Evolutionary conservation across 2,888 invertebrate species (phyloP).

Genomic region (Boloria selene): DNA sequence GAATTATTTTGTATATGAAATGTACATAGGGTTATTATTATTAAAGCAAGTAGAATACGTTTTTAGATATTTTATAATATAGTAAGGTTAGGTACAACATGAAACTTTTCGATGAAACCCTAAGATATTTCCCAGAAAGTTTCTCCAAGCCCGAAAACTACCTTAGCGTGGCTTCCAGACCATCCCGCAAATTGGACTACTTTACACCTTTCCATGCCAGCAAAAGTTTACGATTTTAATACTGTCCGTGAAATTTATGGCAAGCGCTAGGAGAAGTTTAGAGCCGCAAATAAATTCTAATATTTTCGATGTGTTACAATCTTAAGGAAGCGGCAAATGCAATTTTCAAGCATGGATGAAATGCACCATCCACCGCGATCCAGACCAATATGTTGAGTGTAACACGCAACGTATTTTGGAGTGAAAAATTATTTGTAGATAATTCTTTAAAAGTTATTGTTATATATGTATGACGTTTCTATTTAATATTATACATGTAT

Average conservation of each 20-base stretch:
- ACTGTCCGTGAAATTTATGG: conserved; percentile 42
- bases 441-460: too few relatives aligned
- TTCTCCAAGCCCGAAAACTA: conserved; percentile 12
- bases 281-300: conserved; percentile 45
- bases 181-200: conserved; percentile 28
- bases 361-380: conserved; percentile 51
- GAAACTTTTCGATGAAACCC: not conserved
- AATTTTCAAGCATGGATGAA: conserved; percentile 63
- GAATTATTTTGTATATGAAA: not conserved
- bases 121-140: conserved; percentile 1
- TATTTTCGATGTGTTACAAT: conserved; percentile 47
- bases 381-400: conserved; percentile 50
- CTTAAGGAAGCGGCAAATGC: conserved; percentile 58
- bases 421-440: not conserved
- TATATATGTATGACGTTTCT: too few relatives aligned
- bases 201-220: conserved; percentile 30
- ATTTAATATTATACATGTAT: too few relatives aligned
- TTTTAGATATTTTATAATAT: too few relatives aligned
- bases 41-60: not conserved
- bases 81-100: too few relatives aligned
- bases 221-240: conserved; percentile 43
- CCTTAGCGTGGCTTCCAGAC: conserved; percentile 16
- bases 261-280: conserved; percentile 37
- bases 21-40: not conserved
- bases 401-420: not conserved